Percentiles rank a stretch among this genome's conserved stretches.
These are phyloP conservation scores for Ochropacha duplaris DNA, from an alignment of 2,888 invertebrate species.

Conservation along the genomic window DNA sequence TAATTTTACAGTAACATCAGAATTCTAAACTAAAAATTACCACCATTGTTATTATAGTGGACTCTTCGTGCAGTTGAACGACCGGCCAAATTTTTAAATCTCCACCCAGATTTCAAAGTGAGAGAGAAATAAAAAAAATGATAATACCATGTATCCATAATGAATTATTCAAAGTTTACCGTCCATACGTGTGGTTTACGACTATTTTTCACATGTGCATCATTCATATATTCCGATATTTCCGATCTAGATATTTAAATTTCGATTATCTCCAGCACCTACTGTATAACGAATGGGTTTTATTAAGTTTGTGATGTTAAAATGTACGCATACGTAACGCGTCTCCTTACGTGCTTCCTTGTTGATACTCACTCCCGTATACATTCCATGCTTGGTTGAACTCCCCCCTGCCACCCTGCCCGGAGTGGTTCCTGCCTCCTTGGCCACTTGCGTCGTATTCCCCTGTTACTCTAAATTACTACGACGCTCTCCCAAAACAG, in stretches of 20 bases:
- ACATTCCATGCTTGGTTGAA: constrained; percentile 51
- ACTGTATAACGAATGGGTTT: constrained; percentile 30
- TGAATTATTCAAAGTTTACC: constrained; percentile 67
- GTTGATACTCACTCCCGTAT: constrained; percentile 36
- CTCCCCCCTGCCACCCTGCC: constrained; percentile 37
- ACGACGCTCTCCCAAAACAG: constrained; percentile 38
- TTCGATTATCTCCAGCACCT: constrained; percentile 37
- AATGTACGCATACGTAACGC: constrained; percentile 21
- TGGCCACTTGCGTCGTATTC: constrained; percentile 33
- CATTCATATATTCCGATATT: constrained; percentile 58
- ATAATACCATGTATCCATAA: constrained; percentile 52
- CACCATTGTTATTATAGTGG: constrained; percentile 36
- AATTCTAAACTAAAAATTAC: constrained; percentile 37
- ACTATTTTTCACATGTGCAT: constrained; percentile 45
- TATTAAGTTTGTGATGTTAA: constrained; percentile 31
- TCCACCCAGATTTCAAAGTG: constrained; percentile 64
- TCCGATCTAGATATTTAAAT: constrained; percentile 68
- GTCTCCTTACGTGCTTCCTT: constrained; percentile 16
- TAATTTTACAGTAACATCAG: constrained; percentile 15
- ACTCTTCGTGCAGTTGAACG: constrained; percentile 56
- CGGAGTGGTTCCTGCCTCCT: constrained; percentile 41
- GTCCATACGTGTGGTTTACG: constrained; percentile 47
- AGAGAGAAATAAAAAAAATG: constrained; percentile 54
- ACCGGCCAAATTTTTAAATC: constrained; percentile 74
- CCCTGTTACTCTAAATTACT: constrained; percentile 50